Base-by-base conservation (phyloP, 2,888 invertebrate genomes). In the Eumerus sabulonum region DNA sequence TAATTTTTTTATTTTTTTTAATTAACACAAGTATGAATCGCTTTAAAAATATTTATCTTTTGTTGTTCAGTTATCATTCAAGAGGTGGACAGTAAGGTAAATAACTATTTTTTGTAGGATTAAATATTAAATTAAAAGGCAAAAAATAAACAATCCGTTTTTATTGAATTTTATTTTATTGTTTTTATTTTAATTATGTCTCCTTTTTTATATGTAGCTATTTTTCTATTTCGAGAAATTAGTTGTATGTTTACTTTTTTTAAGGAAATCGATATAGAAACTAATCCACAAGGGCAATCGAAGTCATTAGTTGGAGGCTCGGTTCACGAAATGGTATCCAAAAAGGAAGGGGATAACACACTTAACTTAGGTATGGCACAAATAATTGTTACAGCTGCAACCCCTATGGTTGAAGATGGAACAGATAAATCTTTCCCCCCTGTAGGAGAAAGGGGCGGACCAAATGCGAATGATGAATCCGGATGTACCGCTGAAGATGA, bases 321-420 rank as follows among this genome's bases (percentile, higher is more conserved):
- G 47, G 82, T 70, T 42, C 60, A 35, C 47, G 81, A 71, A 63
- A 82, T 67, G 56, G 82, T 40, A 60, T 66, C 64, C 54, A 83
- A 82, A 81, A 83, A 72, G 83, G 85, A 82, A 81, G 83, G 82
- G 83, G 86, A 88, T 73, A 90, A 92, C 83, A 92, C 93, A 83
- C 90, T 92, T 84, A 94, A 94, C 84, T 91, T 96, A 82, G 95
- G 94, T 81, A 95, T 95, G 84, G 96, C 95, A 60, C 95, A 96
- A 89, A 97, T 97, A 84, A 96, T 96, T 72, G 96, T 97, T 88
- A 97, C 97, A 51, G 96, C 96, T 63, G 97, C 97, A 82, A 97
- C 97, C 47, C 97, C 97, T 48, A 96, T 96, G 94, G 90, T 93
- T 85, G 97, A 97, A 89, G 95, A 96, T 86, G 92, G 94, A 44